These are phyloP conservation scores for Noctua comes DNA, from an alignment of 2,888 invertebrate species.

Conservation along the genomic window DNA sequence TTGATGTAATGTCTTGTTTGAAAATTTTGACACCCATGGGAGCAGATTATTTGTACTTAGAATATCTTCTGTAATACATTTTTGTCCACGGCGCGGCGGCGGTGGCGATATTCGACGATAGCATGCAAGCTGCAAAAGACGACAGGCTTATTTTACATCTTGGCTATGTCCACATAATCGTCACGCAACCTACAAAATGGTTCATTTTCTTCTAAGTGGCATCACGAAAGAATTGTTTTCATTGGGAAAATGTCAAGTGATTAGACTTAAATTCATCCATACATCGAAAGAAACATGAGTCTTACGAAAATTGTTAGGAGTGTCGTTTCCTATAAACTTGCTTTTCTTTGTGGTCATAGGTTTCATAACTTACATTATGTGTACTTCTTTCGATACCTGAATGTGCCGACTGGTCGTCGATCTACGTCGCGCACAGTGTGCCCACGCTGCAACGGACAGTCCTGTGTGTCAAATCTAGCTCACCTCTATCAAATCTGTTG, in stretches of 20 bases:
- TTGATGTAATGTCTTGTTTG: slow-evolving; percentile 12
- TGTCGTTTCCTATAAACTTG: too few species aligned
- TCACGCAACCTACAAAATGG: too few species aligned
- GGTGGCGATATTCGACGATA: neutral
- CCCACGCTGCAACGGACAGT: neutral
- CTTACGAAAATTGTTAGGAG: neutral
- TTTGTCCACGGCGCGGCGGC: neutral
- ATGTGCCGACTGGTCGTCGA: neutral
- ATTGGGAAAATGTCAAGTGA: too few species aligned
- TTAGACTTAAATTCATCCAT: neutral
- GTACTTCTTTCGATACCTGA: neutral
- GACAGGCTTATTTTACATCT: neutral
- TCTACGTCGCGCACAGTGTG: neutral
- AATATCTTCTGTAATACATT: neutral
- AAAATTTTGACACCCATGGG: neutral
- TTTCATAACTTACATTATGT: neutral
- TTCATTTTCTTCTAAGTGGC: too few species aligned
- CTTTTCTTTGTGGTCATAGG: neutral
- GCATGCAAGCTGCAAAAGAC: neutral
- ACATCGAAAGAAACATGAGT: neutral
- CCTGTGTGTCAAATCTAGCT: too few species aligned
- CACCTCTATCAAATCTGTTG: neutral
- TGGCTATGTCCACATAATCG: neutral
- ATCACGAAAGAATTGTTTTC: too few species aligned
- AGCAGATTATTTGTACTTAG: neutral